phyloP scores from a whole-genome alignment of 2,797 vertebrate genomes.

The Etheostoma perlongum region DNA sequence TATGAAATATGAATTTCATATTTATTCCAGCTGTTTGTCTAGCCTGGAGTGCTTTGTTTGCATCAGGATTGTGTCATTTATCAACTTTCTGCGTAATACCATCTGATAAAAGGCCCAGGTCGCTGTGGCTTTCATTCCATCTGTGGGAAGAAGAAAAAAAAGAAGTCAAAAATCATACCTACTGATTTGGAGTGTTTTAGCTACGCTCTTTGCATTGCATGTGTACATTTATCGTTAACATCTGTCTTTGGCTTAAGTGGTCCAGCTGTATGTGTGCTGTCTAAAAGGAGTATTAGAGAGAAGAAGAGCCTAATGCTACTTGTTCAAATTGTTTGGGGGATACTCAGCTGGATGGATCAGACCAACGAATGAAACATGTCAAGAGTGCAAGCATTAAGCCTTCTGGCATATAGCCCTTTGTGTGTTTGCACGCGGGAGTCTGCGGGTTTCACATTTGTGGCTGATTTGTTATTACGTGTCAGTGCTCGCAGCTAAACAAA shows the following conservation, averaged over 20 bases:
- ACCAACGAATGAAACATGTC: conserved; percentile 14
- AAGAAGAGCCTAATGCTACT: conserved; percentile 27
- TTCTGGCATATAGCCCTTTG: conserved; percentile 10
- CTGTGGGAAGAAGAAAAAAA: background rate
- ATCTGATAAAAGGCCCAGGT: conserved; percentile 12
- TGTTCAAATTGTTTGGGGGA: conserved; percentile 14
- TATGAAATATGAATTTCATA: conserved; percentile 40
- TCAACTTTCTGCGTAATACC: conserved; percentile 39
- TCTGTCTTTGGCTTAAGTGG: conserved; percentile 40
- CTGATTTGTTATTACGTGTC: conserved; percentile 21
- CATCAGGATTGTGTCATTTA: conserved; percentile 45
- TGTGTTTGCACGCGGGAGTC: conserved; percentile 8
- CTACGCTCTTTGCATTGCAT: conserved; percentile 13
- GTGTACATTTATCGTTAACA: conserved; percentile 40
- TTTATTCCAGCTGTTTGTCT: background rate
- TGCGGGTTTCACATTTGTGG: conserved; percentile 5
- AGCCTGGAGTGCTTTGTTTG: conserved; percentile 40
- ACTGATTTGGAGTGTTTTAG: conserved; percentile 9
- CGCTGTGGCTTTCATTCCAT: conserved; percentile 15
- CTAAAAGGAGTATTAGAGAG: conserved; percentile 20
- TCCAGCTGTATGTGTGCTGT: conserved; percentile 25
- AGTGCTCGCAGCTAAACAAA: conserved; percentile 21
- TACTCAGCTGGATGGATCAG: conserved; percentile 18
- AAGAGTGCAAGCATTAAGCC: conserved; percentile 9
- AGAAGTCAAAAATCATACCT: conserved; percentile 10